phyloP scores from a whole-genome alignment of 2,113 vertebrate genomes.

The Toxostoma redivivum region DNA sequence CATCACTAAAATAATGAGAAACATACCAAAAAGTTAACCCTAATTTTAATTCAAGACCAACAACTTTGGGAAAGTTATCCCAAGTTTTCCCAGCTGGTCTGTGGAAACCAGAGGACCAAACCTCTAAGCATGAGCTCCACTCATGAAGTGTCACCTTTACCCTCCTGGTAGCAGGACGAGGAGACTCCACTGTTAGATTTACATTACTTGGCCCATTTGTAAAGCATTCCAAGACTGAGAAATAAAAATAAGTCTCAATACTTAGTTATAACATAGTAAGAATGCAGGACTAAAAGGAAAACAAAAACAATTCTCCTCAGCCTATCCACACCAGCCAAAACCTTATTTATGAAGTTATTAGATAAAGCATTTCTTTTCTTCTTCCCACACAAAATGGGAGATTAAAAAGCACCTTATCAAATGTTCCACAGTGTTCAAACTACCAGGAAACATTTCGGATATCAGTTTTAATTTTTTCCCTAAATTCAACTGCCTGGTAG shows the following conservation, averaged over 20 bases:
- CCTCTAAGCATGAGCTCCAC: neutral
- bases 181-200: neutral
- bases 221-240: neutral
- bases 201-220: neutral
- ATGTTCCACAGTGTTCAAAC: neutral
- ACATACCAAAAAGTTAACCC: neutral
- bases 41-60: neutral
- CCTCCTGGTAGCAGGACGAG: neutral
- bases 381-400: neutral
- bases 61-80: neutral
- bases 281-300: neutral
- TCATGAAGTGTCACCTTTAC: neutral
- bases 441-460: neutral
- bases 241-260: neutral
- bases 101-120: neutral
- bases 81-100: neutral
- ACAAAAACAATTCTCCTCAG: neutral
- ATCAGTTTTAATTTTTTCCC: neutral
- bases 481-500: neutral
- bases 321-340: neutral
- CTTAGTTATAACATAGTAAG: neutral
- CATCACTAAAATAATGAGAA: conserved; percentile 79
- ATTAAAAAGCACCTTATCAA: neutral
- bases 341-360: neutral
- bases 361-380: neutral